A percentile compares a stretch with the other conserved stretches of the same genome.
phyloP scores from a whole-genome alignment of 2,888 invertebrate genomes.

The Epinotia ramella region DNA sequence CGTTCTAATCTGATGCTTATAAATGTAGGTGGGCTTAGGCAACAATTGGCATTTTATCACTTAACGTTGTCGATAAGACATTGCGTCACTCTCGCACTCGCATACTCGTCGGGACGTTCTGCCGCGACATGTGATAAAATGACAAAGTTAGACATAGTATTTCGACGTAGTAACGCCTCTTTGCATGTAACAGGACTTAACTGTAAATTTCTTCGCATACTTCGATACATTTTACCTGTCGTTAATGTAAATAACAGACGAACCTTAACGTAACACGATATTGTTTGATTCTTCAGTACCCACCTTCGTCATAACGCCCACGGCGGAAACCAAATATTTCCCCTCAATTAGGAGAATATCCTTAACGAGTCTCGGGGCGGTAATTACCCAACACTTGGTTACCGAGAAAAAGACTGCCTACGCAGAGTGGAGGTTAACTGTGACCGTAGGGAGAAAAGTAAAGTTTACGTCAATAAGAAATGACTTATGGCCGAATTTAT shows the following conservation, averaged over 20 bases:
- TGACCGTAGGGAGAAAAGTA: constrained; percentile 1
- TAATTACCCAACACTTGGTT: constrained; percentile 63
- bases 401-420: constrained; percentile 31
- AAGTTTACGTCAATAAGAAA: neutral
- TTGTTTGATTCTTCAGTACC: constrained; percentile 7
- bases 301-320: constrained; percentile 48
- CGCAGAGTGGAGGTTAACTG: constrained; percentile 11
- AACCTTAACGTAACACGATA: constrained; percentile 15
- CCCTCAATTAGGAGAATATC: constrained; percentile 63
- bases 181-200: too few relatives aligned
- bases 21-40: too few relatives aligned
- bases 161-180: too few relatives aligned
- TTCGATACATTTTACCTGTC: neutral
- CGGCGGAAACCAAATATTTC: constrained; percentile 64
- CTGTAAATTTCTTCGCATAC: too few relatives aligned
- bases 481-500: neutral
- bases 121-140: too few relatives aligned
- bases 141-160: too few relatives aligned
- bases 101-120: too few relatives aligned
- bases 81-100: too few relatives aligned
- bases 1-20: too few relatives aligned
- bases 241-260: constrained; percentile 10
- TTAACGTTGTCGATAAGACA: too few relatives aligned
- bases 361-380: constrained; percentile 58
- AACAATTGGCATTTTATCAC: too few relatives aligned